A percentile compares a stretch with the other conserved stretches of the same genome.
These are phyloP conservation scores for Luidia sarsii DNA, from an alignment of 53 echinoderm and acorn worm species.

Conservation along the genomic window DNA sequence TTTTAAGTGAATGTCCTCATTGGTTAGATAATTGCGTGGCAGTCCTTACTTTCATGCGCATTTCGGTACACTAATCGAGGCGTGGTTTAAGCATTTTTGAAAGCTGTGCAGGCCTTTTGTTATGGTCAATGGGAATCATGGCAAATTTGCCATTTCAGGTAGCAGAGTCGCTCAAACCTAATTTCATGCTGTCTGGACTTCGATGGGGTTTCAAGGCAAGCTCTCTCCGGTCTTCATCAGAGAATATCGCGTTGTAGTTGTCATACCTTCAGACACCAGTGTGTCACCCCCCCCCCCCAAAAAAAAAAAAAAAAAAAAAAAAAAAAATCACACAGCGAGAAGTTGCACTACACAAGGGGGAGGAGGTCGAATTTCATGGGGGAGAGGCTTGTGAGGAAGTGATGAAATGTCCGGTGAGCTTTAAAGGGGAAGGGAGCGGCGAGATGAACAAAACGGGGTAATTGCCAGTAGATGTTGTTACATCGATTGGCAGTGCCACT, in stretches of 20 bases:
- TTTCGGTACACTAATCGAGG: no score
- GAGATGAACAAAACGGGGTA: slow-evolving; percentile 46
- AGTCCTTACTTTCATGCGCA: no score
- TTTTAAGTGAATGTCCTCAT: no score
- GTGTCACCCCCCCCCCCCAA: no score
- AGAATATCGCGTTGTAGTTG: neutral
- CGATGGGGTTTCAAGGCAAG: no score
- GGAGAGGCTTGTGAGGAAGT: neutral
- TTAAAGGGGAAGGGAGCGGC: slow-evolving; percentile 5
- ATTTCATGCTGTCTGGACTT: slow-evolving; percentile 21
- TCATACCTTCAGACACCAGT: neutral
- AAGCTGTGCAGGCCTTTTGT: neutral
- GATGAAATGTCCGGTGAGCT: neutral
- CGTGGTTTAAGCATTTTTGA: neutral
- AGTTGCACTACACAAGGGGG: neutral
- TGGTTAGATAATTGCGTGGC: no score
- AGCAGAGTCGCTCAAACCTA: slow-evolving; percentile 18
- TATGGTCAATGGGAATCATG: no score
- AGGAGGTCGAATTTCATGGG: neutral
- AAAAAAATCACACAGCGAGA: neutral
- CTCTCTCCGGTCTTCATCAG: no score
- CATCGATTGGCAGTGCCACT: slow-evolving; percentile 40
- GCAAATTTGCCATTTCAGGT: no score
- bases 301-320: no score
- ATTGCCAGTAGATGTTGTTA: slow-evolving; percentile 52